A percentile compares a stretch with the other conserved stretches of the same genome.
Conservation (phyloP, 2,113 vertebrate genomes). For the Cisticola juncidis region DNA sequence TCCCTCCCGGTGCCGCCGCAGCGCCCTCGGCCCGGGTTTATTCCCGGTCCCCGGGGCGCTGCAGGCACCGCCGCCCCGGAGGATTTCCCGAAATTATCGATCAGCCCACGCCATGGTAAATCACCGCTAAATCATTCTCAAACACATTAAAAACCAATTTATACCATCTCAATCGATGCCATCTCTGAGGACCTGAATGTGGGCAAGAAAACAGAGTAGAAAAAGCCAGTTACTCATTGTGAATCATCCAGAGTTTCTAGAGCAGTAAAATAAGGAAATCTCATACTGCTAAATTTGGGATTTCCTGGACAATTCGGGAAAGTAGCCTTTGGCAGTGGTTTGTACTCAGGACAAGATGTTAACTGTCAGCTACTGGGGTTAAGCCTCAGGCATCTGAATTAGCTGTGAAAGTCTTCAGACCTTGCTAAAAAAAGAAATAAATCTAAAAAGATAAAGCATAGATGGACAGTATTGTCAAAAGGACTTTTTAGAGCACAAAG, state of each 20-base stretch:
- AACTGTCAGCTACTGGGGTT: slow-evolving; percentile 67
- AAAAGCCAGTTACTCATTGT: neutral
- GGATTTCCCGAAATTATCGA: neutral
- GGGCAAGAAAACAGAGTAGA: neutral
- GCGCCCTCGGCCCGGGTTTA: neutral
- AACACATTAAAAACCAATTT: neutral
- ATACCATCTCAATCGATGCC: neutral
- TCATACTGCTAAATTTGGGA: slow-evolving; percentile 34
- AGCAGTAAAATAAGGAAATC: neutral
- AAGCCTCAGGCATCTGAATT: slow-evolving; percentile 70
- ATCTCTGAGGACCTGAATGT: neutral
- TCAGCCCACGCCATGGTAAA: neutral
- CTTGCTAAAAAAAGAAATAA: neutral
- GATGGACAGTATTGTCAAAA: slow-evolving; percentile 33
- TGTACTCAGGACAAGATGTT: slow-evolving; percentile 62
- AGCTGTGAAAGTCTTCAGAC: slow-evolving; percentile 39
- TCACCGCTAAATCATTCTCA: neutral
- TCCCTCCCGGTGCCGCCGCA: neutral
- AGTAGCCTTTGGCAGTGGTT: slow-evolving; percentile 53
- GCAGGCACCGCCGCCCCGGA: neutral
- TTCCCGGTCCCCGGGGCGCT: no score
- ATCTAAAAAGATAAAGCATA: neutral
- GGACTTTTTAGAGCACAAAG: neutral
- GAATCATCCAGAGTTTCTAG: neutral
- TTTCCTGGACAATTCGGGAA: slow-evolving; percentile 35